Evolutionary conservation across 2,797 vertebrate species (phyloP), one percentile per base, ranked within the genome.

Genomic region (Leucoraja ocellata): DNA sequence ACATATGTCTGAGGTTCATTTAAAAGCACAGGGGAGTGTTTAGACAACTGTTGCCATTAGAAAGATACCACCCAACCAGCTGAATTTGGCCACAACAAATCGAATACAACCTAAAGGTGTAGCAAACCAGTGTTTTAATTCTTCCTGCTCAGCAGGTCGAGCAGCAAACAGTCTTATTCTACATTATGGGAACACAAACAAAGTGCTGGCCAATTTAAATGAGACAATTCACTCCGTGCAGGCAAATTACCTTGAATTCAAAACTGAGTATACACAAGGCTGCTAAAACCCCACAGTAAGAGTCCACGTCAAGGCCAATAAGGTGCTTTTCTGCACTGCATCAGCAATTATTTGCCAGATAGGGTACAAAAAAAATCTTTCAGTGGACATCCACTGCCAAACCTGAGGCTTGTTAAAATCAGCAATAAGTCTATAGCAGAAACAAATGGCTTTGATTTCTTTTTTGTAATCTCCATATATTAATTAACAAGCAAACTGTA

Each of bases 401-500:
- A 97, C 97, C 93, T 93, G 96, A 97, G 96, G 96, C 95, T 96
- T 96, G 96, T 96, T 96, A 96, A 97, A 97, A 97, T 95, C 96
- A 97, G 97, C 96, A 96, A 74, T 96, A 96, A 98, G 97, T 97
- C 97, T 97, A 97, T 96, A 96, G 96, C 96, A 96, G 96, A 98
- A 97, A 98, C 96, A 97, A 98, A 99, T 99, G 98, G 98, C 98
- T 99, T 99, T 97, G 96, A 97, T 97, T 76, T 98, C 23, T 32
- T 68, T 97, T 98, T 97, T 96, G 96, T 97, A 98, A 98, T 97
- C 96, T 96, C 96, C 95, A 97, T 97, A 98, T 97, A 98, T 96
- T 98, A 98, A 98, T 98, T 98, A 92, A 98, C 98, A 95, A 99
- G 98, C 98, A 99, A 99, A 98, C 97, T 99, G 98, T 99, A 99